Evolutionary conservation across 2,113 vertebrate species (phyloP).

Genomic region (Macquaria australasica): DNA sequence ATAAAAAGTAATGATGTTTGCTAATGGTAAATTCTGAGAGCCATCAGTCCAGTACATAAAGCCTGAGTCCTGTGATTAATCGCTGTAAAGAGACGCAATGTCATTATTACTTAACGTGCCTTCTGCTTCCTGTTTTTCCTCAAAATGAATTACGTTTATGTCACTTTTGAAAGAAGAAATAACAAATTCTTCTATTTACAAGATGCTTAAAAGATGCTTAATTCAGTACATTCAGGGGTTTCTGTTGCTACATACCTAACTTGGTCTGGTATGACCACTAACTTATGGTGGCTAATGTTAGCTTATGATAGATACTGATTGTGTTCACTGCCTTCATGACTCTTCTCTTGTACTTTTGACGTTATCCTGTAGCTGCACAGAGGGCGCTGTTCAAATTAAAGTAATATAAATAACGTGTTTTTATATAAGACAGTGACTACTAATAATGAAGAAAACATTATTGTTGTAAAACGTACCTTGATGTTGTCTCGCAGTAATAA

Average conservation of each 20-base stretch:
- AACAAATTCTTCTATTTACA: not conserved
- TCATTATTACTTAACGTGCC: not conserved
- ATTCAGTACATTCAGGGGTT: not conserved
- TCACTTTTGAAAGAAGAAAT: not conserved
- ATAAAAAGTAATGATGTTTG: conserved; percentile 41
- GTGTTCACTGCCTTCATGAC: too few relatives aligned
- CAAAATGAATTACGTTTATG: too few relatives aligned
- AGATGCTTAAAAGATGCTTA: not conserved
- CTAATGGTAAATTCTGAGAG: conserved; percentile 12
- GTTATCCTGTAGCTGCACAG: too few relatives aligned
- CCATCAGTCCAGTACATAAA: not conserved
- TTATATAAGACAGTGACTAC: too few relatives aligned
- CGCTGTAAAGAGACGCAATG: not conserved
- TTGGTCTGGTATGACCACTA: not conserved
- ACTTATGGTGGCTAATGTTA: not conserved
- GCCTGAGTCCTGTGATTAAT: not conserved
- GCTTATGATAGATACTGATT: too few relatives aligned
- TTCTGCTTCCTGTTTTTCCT: too few relatives aligned
- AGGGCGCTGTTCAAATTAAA: too few relatives aligned
- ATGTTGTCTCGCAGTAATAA: not conserved
- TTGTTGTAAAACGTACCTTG: not conserved
- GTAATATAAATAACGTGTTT: too few relatives aligned
- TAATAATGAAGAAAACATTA: too few relatives aligned
- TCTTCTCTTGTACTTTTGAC: too few relatives aligned
- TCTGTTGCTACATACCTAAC: not conserved